Conservation (phyloP, 1,140 invertebrate species). For the Sitodiplosis mosellana region DNA sequence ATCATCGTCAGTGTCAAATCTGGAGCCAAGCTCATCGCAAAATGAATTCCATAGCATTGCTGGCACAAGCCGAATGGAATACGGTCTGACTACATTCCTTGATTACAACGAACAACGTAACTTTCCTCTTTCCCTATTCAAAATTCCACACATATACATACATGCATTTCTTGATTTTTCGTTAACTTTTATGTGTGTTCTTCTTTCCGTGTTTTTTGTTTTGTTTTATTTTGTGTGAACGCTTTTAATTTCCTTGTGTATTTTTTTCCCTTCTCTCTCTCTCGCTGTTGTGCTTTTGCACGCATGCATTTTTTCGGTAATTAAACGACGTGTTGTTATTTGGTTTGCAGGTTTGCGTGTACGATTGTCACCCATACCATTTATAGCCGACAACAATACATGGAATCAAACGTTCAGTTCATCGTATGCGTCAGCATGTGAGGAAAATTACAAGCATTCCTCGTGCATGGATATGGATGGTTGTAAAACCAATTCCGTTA, state of each 20-base stretch:
- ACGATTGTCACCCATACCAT: not conserved
- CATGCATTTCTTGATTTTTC: no score
- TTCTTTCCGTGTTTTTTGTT: no score
- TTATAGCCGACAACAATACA: not conserved
- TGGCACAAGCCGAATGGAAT: not conserved
- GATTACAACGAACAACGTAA: not conserved
- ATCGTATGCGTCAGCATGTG: constrained; percentile 4
- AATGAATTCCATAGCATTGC: not conserved
- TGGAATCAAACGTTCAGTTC: constrained; percentile 1
- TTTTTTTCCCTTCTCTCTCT: no score
- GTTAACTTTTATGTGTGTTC: no score
- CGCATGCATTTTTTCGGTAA: no score
- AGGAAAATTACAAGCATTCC: constrained; percentile 1
- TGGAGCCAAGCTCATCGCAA: not conserved
- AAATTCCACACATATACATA: no score
- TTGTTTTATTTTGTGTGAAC: no score
- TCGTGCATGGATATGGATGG: constrained; percentile 4
- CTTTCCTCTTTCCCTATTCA: no score
- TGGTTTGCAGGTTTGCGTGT: not conserved
- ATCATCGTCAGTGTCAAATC: not conserved
- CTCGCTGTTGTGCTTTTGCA: no score
- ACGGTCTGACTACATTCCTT: not conserved
- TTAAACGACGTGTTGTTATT: no score
- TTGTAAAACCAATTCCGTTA: constrained; percentile 4
- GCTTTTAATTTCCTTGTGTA: no score